Evolutionary conservation across 2,888 invertebrate species (phyloP), one percentile per base, ranked within the genome.

Genomic region (Horisme vitalbata): DNA sequence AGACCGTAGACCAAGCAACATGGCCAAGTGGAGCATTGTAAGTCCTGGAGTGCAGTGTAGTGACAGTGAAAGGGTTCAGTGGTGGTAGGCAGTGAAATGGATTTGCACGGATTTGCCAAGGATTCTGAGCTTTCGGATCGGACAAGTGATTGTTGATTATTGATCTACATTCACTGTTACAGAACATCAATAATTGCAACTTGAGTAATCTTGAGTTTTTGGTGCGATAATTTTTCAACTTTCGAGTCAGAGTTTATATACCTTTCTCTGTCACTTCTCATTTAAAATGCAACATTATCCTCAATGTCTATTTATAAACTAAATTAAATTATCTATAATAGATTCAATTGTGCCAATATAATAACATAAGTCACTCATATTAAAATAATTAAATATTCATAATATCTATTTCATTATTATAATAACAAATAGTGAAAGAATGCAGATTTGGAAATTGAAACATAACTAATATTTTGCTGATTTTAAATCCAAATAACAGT

Each of bases 1-100:
- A 52, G 70, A 65, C 74, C 63, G 65, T 68, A 65, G 67, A 65
- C 63, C 65, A 72, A 68, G 67, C 69, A 74, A 75, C 68, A 89
- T 89, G 89, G 83, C 86, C 68, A 83, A 82, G 79, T 84, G 82
- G 82, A 59, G 55, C 52, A 85, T 89, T 71, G 89, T 89, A 89
- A 89, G 89, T 88, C 49, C 31, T 62, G 83, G 83, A 84, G 78
- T 88, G 86, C 85, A 87, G 87, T 87, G 86, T 54, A 62, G 71
- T 72, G 69, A 51, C 46, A 59, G 61, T 63, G 55, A 53, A 47
- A 52, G 47, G 47, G 45, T 45, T 15, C 8, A 48, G 41, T 37
- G 36, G 41, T 41, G 41, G 43, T 48, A 45, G 37, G 15, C 39
- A 43, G 53, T 54, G 55, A 55, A 36, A 41, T 11, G 41, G 51